Evolutionary conservation across 2,888 invertebrate species (phyloP).

Genomic region (Cantharis nigra): DNA sequence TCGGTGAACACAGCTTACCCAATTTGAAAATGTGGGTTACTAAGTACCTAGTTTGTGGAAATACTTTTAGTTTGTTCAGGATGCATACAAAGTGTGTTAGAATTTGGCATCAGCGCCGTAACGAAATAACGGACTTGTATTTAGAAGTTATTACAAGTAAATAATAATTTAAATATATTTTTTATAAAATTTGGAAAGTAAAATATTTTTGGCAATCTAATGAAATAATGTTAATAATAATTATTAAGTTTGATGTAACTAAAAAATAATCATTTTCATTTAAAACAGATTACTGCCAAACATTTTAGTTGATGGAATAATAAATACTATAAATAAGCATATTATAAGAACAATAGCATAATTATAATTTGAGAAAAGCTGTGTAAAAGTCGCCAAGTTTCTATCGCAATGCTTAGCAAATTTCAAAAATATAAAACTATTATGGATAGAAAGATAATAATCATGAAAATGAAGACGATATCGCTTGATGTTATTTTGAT

Average conservation of each 20-base stretch:
- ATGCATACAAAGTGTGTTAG: conserved; percentile 28
- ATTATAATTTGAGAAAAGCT: neutral
- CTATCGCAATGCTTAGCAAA: neutral
- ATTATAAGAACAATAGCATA: neutral
- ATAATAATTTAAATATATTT: neutral
- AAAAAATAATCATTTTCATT: neutral
- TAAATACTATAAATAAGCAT: neutral
- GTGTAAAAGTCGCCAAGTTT: neutral
- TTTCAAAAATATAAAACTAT: neutral
- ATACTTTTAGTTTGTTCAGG: conserved; percentile 26
- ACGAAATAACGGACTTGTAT: conserved; percentile 20
- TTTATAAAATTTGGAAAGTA: neutral
- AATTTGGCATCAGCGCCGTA: conserved; percentile 26
- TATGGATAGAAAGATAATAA: neutral
- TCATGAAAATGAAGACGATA: neutral
- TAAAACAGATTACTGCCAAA: neutral
- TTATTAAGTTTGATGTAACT: neutral
- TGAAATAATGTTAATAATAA: neutral
- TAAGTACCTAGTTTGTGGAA: conserved; percentile 10
- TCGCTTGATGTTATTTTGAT: neutral
- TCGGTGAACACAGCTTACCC: conserved; percentile 17
- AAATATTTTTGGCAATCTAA: neutral
- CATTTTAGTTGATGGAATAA: neutral
- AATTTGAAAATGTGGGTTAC: conserved; percentile 18
- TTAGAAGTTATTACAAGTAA: neutral